These are phyloP conservation scores for Eupithecia pulchellata DNA, from an alignment of 2,888 invertebrate species.

Conservation along the genomic window DNA sequence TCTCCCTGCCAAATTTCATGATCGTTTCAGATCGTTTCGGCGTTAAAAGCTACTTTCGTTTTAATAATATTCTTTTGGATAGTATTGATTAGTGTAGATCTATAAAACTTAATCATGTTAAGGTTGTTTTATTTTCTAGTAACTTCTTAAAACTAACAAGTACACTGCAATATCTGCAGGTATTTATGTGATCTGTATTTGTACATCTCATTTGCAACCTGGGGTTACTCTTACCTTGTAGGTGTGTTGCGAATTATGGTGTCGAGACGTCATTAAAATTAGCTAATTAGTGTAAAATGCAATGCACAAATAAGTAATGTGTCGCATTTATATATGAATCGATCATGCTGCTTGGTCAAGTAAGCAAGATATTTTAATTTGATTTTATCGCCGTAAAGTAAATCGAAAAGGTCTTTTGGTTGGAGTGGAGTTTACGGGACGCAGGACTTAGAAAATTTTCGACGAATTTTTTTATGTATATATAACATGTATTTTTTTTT, in stretches of 20 bases:
- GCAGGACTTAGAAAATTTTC: no score
- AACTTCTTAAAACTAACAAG: not conserved
- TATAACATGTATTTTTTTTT: no score
- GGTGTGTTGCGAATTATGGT: constrained; percentile 4
- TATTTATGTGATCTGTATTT: constrained; percentile 21
- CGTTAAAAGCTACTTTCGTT: not conserved
- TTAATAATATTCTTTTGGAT: not conserved
- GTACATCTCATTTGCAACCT: constrained; percentile 22
- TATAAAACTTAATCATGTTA: not conserved
- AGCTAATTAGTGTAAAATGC: not conserved
- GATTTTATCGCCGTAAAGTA: not conserved
- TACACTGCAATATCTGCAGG: not conserved
- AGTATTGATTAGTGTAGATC: not conserved
- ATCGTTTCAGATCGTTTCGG: not conserved
- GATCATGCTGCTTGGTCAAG: not conserved
- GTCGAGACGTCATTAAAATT: not conserved
- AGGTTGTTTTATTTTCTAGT: not conserved
- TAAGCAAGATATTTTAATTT: not conserved
- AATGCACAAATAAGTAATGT: not conserved
- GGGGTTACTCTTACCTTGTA: constrained; percentile 12
- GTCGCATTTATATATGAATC: not conserved
- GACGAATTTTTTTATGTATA: no score
- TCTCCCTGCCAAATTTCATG: not conserved
- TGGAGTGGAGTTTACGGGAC: no score
- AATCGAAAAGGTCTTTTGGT: not conserved